Evolutionary conservation across 2,888 invertebrate genomes (phyloP), one percentile per base, ranked within the genome.

Genomic region (Dexiosoma caninum): DNA sequence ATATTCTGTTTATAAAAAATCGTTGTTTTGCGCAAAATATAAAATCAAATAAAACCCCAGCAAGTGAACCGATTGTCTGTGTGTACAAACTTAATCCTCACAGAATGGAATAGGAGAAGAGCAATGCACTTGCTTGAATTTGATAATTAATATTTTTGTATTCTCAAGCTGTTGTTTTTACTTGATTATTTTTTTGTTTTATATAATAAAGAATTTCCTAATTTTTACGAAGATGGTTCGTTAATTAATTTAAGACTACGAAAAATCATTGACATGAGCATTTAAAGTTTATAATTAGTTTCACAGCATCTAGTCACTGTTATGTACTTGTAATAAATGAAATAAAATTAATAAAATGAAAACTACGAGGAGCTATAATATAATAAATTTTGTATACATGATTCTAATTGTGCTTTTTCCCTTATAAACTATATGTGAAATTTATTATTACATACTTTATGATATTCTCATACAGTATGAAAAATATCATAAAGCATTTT

Each of bases 91-190:
- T 49, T 12, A 59, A 14, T 2, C 16, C 16, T 40, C 51, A 30
- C 12, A 44, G 27, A 53, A 64, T 23, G 23, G 23, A 53, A 44
- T 35, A 32, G 62, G 21, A 53, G 55, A 70, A 75, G 75, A 42
- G 75, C 79, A 80, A 46, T 76, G 76, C 71, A 71, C 70, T 80
- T 76, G 51, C 69, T 62, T 40, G 14, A 71, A 70, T 21, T 64
- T 66, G 40, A 66, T 75, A 70, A 76, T 76, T 66, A 76, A 66
- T 23, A 53, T 74, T 44, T 53, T 62, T 44, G 23, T 64, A 40
- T 37, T 57, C 49, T 40, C 14, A 44, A 46, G 21, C 57, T 67
- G 19, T 32, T 57, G 19, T 32, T 57, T 16, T 42, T 23, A 9
- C 42, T 49, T 27, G 7, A 9, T 37, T n/a, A n/a, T n/a, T 27